Conservation (phyloP, 2,113 vertebrate species). For the Hippolais icterina region DNA sequence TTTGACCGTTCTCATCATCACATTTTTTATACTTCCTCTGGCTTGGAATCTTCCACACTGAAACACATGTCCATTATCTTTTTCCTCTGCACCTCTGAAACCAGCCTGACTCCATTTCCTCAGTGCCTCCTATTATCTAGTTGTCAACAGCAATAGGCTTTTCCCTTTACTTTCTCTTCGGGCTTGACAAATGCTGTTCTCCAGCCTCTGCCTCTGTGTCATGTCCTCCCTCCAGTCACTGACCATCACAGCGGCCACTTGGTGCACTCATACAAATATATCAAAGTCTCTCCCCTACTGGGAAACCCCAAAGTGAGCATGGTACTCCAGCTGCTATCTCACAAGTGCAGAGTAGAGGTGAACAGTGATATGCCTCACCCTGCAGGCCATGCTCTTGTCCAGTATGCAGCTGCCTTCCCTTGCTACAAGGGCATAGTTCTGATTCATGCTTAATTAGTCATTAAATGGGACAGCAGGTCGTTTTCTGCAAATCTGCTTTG, state of each 20-base stretch:
- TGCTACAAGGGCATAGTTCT: background rate
- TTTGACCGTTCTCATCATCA: background rate
- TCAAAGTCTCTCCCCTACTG: background rate
- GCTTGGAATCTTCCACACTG: background rate
- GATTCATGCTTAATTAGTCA: background rate
- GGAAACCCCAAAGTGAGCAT: background rate
- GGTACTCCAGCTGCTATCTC: background rate
- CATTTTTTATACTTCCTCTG: background rate
- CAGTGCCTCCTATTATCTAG: background rate
- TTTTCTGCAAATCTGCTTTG: background rate
- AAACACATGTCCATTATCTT: background rate
- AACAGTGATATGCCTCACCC: background rate
- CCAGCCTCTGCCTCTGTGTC: background rate
- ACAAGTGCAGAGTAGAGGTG: background rate
- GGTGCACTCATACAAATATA: fast-evolving
- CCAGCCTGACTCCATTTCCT: background rate
- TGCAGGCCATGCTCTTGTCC: background rate
- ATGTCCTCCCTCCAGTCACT: background rate
- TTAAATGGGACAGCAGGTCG: background rate
- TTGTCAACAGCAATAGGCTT: background rate
- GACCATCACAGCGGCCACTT: background rate
- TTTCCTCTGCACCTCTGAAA: background rate
- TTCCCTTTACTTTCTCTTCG: background rate
- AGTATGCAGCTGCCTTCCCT: background rate
- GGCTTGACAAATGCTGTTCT: background rate